Percentiles rank a stretch among this genome's conserved stretches.
Evolutionary conservation across 2,888 invertebrate species (phyloP).

Genomic region (Clostera curtula): DNA sequence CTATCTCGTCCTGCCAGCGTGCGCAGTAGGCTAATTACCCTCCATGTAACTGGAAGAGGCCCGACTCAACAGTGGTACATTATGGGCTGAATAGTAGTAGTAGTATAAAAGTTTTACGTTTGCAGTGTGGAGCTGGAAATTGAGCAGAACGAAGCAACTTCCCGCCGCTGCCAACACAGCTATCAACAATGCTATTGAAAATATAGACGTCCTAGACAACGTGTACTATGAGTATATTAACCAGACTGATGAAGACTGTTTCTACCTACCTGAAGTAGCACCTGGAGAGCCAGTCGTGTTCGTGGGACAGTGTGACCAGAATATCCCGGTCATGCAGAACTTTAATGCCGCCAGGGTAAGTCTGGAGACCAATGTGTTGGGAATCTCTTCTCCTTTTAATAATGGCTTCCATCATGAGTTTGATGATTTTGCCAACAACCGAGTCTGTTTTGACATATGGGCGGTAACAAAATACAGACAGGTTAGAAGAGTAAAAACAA

Average conservation of each 20-base stretch:
- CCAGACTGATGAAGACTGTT: slow-evolving; percentile 40
- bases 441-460: not conserved
- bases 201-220: slow-evolving; percentile 34
- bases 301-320: slow-evolving; percentile 45
- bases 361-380: slow-evolving; percentile 1
- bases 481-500: too few relatives aligned
- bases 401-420: too few relatives aligned
- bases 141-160: slow-evolving; percentile 37
- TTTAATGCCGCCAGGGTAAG: slow-evolving; percentile 30
- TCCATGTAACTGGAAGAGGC: too few relatives aligned
- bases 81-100: too few relatives aligned
- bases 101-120: too few relatives aligned
- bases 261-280: slow-evolving; percentile 38
- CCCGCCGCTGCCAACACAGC: slow-evolving; percentile 16
- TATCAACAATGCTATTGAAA: slow-evolving; percentile 30
- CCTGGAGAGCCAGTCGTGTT: slow-evolving; percentile 32
- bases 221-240: slow-evolving; percentile 31
- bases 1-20: too few relatives aligned
- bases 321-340: slow-evolving; percentile 36
- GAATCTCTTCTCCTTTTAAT: not conserved
- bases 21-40: too few relatives aligned
- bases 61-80: too few relatives aligned
- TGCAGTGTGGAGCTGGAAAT: slow-evolving; percentile 48
- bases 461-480: too few relatives aligned
- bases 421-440: too few relatives aligned